Evolutionary conservation across 2,797 vertebrate genomes (phyloP).

Genomic region (Trematomus bernacchii): DNA sequence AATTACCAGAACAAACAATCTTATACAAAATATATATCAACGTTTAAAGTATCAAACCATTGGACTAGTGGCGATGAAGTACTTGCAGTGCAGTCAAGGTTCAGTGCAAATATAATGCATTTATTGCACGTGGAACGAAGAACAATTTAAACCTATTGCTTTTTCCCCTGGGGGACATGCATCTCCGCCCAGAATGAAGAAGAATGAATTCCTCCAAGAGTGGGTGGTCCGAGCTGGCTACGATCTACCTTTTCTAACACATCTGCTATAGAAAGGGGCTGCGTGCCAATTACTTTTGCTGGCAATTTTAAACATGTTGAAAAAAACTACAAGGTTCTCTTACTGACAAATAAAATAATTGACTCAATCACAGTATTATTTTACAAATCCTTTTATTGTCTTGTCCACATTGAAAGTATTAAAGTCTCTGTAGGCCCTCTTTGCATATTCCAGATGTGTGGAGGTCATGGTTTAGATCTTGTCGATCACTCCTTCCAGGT

Average conservation of each 20-base stretch:
- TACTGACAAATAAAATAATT: neutral
- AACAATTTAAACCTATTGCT: too few relatives aligned
- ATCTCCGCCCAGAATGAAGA: too few relatives aligned
- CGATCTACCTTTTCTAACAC: neutral
- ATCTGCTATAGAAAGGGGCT: neutral
- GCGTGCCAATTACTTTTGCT: too few relatives aligned
- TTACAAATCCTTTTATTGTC: neutral
- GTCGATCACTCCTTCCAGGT: neutral
- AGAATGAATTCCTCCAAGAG: too few relatives aligned
- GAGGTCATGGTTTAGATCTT: neutral
- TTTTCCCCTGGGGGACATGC: too few relatives aligned
- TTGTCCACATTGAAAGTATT: conserved; percentile 2
- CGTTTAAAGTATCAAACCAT: too few relatives aligned
- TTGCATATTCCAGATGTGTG: neutral
- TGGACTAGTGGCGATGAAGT: too few relatives aligned
- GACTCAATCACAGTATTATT: neutral
- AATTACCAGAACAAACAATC: too few relatives aligned
- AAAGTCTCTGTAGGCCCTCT: neutral
- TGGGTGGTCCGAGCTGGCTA: neutral
- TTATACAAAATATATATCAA: too few relatives aligned
- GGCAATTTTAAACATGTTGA: neutral
- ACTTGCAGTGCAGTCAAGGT: too few relatives aligned
- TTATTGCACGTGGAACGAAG: too few relatives aligned
- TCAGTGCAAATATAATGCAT: too few relatives aligned
- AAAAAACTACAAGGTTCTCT: neutral